A percentile compares a stretch with the other conserved stretches of the same genome.
These are phyloP conservation scores for Odontesthes bonariensis DNA, from an alignment of 2,113 vertebrate species.

Conservation along the genomic window DNA sequence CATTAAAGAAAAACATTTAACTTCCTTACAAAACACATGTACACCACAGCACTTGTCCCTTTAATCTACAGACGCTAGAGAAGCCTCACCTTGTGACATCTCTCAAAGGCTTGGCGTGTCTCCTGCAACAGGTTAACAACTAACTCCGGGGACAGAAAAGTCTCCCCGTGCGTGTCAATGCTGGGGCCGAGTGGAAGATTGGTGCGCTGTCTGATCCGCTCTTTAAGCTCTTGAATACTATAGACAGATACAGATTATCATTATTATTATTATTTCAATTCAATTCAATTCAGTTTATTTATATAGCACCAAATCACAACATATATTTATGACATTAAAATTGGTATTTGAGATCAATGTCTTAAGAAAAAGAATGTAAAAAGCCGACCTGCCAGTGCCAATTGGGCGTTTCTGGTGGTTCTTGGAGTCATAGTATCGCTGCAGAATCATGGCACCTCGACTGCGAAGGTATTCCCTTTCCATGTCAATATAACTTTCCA, in stretches of 20 bases:
- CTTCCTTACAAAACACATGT: background rate
- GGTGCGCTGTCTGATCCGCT: conserved; percentile 94
- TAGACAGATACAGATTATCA: conserved; percentile 8
- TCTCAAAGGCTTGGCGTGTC: conserved; percentile 98
- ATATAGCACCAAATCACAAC: too few relatives aligned
- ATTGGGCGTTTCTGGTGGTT: conserved; percentile 97
- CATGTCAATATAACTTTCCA: conserved; percentile 98
- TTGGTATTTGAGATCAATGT: background rate
- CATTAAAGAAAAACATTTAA: conserved; percentile 35
- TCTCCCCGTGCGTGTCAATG: conserved; percentile 98
- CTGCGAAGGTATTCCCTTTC: conserved; percentile 95
- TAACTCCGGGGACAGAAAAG: conserved; percentile 96
- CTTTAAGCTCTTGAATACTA: conserved; percentile 98
- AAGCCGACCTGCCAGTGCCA: conserved; percentile 92
- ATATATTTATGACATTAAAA: background rate
- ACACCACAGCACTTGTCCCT: background rate
- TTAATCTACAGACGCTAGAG: background rate
- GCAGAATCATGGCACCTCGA: conserved; percentile 93
- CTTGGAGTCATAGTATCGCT: conserved; percentile 98
- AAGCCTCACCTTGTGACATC: conserved; percentile 92
- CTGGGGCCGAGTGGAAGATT: conserved; percentile 94
- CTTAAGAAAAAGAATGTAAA: background rate
- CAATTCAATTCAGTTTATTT: too few relatives aligned
- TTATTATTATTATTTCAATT: background rate
- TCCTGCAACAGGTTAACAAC: conserved; percentile 98